Evolutionary conservation across 2,113 vertebrate genomes (phyloP), one percentile per base, ranked within the genome.

Genomic region (Diglossa brunneiventris): DNA sequence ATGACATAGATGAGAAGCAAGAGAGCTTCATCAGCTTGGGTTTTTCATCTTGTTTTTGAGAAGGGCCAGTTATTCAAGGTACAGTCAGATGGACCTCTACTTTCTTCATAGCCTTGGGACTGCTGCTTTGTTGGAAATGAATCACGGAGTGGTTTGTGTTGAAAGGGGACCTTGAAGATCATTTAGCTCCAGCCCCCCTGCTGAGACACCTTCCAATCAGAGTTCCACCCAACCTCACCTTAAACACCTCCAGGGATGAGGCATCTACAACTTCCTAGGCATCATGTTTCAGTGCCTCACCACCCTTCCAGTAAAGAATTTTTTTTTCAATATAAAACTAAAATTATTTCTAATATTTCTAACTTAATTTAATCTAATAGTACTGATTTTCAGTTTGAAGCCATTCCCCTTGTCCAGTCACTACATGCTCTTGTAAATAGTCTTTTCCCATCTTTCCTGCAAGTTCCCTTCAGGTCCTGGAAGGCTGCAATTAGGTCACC

Each of bases 11-110:
- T 13, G 12, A 59, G 78, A 64, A 87, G 2, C 4, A 53, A 68
- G 58, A 49, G 3, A 80, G 1, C 8, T 67, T 28, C 44, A 31
- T 46, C 26, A 46, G 3, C 1, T 6, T 33, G 4, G 0, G 3
- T 6, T 50, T 64, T 55, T 76, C 4, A 1, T 35, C 20, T 19
- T 47, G 3, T 1, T 56, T 64, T 64, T 55, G n/a, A 39, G 15
- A n/a, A 74, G 41, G n/a, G 7, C 7, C n/a, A 74, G 14, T 31
- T 58, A 74, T n/a, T 74, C n/a, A 52, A 80, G 30, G 12, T 47
- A 19, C 4, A 6, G 21, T 61, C 35, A 66, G 62, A 28, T 37
- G 22, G 39, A 85, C 19, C 26, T 82, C 14, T 47, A 55, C 11
- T 18, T 61, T 41, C 63, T 77, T 80, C 35, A 37, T 10, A 46